Percentiles rank a stretch among this genome's conserved stretches.
These are phyloP conservation scores for Dendrolimus kikuchii DNA, from an alignment of 1,140 invertebrate genomes.

Conservation along the genomic window DNA sequence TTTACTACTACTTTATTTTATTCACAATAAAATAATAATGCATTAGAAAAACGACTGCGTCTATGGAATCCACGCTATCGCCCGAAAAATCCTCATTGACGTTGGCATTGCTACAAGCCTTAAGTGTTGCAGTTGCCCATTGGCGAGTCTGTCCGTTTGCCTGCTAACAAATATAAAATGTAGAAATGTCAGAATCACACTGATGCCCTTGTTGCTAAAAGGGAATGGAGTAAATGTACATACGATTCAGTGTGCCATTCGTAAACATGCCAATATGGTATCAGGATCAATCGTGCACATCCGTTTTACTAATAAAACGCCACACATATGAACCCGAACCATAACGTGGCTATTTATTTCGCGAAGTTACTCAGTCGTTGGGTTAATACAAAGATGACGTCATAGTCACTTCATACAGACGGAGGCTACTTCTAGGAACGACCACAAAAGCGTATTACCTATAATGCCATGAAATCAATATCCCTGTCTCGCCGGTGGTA, in stretches of 20 bases:
- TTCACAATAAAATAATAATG: too few relatives aligned
- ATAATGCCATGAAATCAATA: too few relatives aligned
- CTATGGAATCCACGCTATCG: too few relatives aligned
- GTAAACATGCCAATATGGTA: conserved; percentile 61
- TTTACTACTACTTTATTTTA: too few relatives aligned
- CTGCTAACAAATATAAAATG: too few relatives aligned
- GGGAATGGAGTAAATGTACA: conserved; percentile 17
- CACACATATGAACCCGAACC: conserved; percentile 36
- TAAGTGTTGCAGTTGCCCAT: too few relatives aligned
- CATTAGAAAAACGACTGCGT: too few relatives aligned
- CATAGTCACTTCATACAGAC: conserved; percentile 7
- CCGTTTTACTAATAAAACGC: conserved; percentile 46
- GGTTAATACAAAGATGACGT: conserved; percentile 11
- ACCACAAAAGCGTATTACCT: conserved; percentile 6
- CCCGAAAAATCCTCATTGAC: too few relatives aligned
- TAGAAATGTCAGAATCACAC: too few relatives aligned
- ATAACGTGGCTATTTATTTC: conserved; percentile 23
- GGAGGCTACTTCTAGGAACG: conserved; percentile 11
- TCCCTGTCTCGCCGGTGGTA: too few relatives aligned
- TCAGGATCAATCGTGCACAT: conserved; percentile 58
- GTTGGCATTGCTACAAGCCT: too few relatives aligned
- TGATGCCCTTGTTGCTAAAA: conserved; percentile 2
- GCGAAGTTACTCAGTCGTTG: conserved; percentile 16
- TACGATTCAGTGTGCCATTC: conserved; percentile 34
- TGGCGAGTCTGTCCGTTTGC: too few relatives aligned